Percentiles rank a stretch among this genome's conserved stretches.
These are phyloP conservation scores for Leptoclinus maculatus DNA, from an alignment of 2,797 vertebrate species.

Conservation along the genomic window DNA sequence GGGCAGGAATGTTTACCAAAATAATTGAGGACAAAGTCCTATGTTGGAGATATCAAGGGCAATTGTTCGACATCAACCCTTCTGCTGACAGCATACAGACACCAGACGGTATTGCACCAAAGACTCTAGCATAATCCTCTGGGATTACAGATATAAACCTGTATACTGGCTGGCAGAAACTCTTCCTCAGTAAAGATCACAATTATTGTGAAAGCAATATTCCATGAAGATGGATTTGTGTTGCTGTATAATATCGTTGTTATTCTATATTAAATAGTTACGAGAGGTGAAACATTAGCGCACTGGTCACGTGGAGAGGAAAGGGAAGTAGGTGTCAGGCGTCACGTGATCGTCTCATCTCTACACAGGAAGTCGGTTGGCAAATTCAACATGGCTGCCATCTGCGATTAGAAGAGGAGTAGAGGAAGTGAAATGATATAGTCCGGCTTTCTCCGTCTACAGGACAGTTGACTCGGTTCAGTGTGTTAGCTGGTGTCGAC, in stretches of 20 bases:
- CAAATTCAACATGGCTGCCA: conserved; percentile 79
- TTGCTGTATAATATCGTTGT: not conserved
- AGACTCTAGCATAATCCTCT: not conserved
- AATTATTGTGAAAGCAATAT: not conserved
- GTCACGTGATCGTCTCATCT: conserved; percentile 68
- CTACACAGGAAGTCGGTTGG: conserved; percentile 73
- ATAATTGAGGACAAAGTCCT: not conserved
- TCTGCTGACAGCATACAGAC: not conserved
- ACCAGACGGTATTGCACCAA: not conserved
- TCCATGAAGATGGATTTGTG: not conserved
- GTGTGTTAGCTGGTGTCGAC: conserved; percentile 26
- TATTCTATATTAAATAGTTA: not conserved
- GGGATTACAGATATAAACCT: not conserved
- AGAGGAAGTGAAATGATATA: conserved; percentile 64
- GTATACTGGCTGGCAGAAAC: not conserved
- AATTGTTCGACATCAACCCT: not conserved
- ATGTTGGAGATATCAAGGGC: not conserved
- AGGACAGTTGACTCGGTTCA: conserved; percentile 4
- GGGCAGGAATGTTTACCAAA: no score
- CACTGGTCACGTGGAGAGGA: not conserved
- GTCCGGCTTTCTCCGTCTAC: conserved; percentile 7
- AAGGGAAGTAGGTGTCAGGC: not conserved
- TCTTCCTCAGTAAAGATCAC: not conserved
- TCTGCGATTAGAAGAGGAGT: conserved; percentile 64
- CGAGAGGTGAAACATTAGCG: not conserved